These are phyloP conservation scores for Borostomias antarcticus DNA, from an alignment of 2,797 vertebrate genomes.

Conservation along the genomic window DNA sequence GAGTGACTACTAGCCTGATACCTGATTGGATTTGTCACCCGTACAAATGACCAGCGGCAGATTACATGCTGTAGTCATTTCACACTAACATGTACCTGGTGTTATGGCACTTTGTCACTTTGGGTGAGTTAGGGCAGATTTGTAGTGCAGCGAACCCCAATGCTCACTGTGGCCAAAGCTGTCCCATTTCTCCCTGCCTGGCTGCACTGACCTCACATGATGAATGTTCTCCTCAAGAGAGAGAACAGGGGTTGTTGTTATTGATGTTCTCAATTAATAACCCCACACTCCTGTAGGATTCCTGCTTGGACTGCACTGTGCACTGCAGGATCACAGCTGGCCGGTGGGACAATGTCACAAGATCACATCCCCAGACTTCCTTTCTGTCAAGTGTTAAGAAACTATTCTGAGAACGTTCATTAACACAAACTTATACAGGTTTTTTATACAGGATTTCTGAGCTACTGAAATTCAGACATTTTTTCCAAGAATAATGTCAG, in stretches of 20 bases:
- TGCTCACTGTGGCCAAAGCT: constrained; percentile 63
- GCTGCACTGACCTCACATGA: constrained; percentile 71
- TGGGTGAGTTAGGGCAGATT: constrained; percentile 53
- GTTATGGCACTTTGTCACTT: constrained; percentile 66
- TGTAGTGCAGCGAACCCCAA: constrained; percentile 59
- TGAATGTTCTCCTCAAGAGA: constrained; percentile 69
- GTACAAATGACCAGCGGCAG: constrained; percentile 62
- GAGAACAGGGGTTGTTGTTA: constrained; percentile 68
- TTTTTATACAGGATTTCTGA: no score
- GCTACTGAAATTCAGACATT: no score
- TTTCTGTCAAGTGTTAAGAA: no score
- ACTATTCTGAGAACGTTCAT: no score
- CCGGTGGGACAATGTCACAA: neutral
- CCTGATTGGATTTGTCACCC: constrained; percentile 64
- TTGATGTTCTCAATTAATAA: constrained; percentile 81
- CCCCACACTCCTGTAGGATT: constrained; percentile 50
- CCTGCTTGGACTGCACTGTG: constrained; percentile 26
- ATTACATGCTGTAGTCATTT: constrained; percentile 67
- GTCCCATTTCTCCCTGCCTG: constrained; percentile 71
- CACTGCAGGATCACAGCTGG: constrained; percentile 30
- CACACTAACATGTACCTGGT: constrained; percentile 57
- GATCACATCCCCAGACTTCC: no score
- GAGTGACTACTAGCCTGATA: constrained; percentile 35
- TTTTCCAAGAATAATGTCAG: no score
- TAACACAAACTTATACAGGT: no score